Base-by-base conservation (phyloP, 2,888 invertebrate genomes). In the Portevinia maculata region DNA sequence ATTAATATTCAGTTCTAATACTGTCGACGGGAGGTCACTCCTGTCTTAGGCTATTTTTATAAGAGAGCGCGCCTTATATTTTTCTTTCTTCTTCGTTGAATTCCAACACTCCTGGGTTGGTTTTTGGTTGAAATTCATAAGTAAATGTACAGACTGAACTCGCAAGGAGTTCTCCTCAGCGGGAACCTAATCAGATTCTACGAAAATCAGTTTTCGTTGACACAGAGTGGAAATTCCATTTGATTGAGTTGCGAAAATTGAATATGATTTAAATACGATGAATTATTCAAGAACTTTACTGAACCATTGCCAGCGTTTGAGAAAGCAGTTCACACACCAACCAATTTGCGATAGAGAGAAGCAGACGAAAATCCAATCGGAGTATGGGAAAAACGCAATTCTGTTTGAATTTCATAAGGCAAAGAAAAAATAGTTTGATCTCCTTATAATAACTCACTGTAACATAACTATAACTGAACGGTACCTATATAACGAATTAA, bases 211-310 rank as follows among this genome's bases (percentile, higher is more conserved):
- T 60, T 79, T 74, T 67, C 60, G 55, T 74, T 48, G 79, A 55
- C 67, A 62, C 53, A 48, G 67, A 74, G 67, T 67, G 74, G 50
- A 67, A 62, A 74, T 74, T 67, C 74, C 67, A 67, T 67, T 79
- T 74, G 60, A 79, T 79, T 67, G 67, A 41, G 48, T 74, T 74
- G 55, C 37, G 60, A 74, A 67, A 79, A 79, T 79, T 67, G 67
- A 79, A 79, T 67, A 67, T 55, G 79, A 79, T 79, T 67, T 74
- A 74, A 65, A 79, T 73, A 65, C 39, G 19, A 67, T 79, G 79
- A 79, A 79, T 73, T 60, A 79, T 79, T 79, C 73, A 79, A 46
- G 28, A 71, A 64, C 39, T 37, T 50, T 24, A 15, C 50, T 64
- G 17, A 50, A 13, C 28, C 37, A 24, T 37, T 39, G 39, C 64